Percentiles rank a stretch among this genome's conserved stretches.
These are phyloP conservation scores for Poeciliopsis retropinna DNA, from an alignment of 2,113 vertebrate genomes.

Conservation along the genomic window DNA sequence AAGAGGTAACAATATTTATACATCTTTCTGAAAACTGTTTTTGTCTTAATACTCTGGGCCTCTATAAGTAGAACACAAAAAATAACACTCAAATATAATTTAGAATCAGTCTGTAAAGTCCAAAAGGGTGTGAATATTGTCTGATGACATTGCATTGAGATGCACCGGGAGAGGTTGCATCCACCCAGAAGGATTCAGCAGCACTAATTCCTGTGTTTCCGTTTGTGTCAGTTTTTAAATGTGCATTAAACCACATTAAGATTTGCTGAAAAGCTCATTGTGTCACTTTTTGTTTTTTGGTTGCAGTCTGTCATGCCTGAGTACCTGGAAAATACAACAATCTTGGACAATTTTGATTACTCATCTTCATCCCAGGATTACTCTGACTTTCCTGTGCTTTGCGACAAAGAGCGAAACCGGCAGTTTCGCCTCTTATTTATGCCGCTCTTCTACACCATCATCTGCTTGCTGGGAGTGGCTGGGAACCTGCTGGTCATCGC, in stretches of 20 bases:
- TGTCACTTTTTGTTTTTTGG: slow-evolving; percentile 9
- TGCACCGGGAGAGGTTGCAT: background rate
- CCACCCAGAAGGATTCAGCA: background rate
- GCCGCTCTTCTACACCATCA: slow-evolving; percentile 83
- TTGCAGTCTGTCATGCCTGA: slow-evolving; percentile 47
- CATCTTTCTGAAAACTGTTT: background rate
- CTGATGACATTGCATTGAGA: background rate
- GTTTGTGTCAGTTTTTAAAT: background rate
- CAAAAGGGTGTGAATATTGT: background rate
- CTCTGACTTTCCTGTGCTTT: background rate
- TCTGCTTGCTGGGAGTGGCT: slow-evolving; percentile 85
- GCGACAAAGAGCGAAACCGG: slow-evolving; percentile 59
- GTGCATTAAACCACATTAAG: background rate
- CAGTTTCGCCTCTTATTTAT: slow-evolving; percentile 85
- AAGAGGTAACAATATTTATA: background rate
- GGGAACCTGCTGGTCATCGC: slow-evolving; percentile 92
- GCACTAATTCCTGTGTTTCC: background rate
- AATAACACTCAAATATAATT: background rate
- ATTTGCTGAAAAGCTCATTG: background rate
- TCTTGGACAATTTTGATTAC: background rate
- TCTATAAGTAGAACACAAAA: background rate
- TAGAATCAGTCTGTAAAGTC: background rate
- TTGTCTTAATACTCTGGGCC: background rate
- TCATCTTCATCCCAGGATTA: slow-evolving; percentile 25
- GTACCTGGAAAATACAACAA: background rate